These are phyloP conservation scores for Coptodon bakossiorum DNA, from an alignment of 2,113 vertebrate species.

Conservation along the genomic window DNA sequence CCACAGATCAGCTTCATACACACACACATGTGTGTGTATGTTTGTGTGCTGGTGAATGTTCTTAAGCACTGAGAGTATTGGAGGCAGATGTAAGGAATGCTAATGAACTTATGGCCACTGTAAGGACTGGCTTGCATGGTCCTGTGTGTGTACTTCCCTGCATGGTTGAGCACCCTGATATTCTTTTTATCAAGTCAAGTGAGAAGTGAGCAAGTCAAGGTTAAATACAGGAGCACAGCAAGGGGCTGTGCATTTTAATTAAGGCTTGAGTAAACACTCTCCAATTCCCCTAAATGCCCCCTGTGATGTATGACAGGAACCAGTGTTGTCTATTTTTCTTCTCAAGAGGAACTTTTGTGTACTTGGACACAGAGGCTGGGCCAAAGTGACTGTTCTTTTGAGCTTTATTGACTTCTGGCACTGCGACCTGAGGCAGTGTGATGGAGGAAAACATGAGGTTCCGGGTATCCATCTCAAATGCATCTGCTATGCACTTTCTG, in stretches of 20 bases:
- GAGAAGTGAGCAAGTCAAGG: constrained; percentile 56
- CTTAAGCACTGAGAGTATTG: constrained; percentile 59
- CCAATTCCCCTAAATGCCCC: constrained; percentile 45
- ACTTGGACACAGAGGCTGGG: constrained; percentile 7
- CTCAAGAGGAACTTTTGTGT: constrained; percentile 39
- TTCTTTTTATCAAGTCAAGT: constrained; percentile 15
- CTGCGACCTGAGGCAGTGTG: not conserved
- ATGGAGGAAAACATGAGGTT: not conserved
- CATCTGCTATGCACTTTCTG: not conserved
- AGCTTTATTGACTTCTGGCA: constrained; percentile 49
- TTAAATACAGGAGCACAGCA: constrained; percentile 57
- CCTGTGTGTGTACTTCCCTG: not conserved
- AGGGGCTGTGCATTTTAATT: constrained; percentile 61
- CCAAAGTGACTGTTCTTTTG: constrained; percentile 20
- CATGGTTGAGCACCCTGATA: constrained; percentile 12
- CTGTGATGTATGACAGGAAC: constrained; percentile 52
- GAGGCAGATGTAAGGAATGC: constrained; percentile 59
- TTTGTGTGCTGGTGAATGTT: constrained; percentile 26
- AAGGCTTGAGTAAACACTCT: constrained; percentile 45
- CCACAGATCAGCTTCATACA: not conserved
- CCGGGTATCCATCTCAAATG: not conserved
- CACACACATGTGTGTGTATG: not conserved
- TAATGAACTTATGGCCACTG: constrained; percentile 55
- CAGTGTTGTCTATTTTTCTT: constrained; percentile 32
- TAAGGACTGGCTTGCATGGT: constrained; percentile 15